Conservation (phyloP, 2,113 vertebrate species). For the Thamnophis sirtalis region DNA sequence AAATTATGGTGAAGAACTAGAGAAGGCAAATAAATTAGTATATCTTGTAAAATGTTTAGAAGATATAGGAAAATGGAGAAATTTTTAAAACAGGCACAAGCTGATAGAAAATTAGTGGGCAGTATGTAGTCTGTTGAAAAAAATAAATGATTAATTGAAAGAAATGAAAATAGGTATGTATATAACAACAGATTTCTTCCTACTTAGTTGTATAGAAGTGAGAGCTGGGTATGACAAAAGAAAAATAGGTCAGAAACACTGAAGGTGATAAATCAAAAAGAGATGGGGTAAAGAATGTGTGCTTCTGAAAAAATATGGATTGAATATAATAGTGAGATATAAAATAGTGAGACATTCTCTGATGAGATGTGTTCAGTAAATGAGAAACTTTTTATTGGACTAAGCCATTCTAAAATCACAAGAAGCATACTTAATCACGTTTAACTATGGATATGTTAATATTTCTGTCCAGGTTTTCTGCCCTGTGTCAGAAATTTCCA, state of each 20-base stretch:
- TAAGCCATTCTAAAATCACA: neutral
- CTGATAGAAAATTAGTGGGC: neutral
- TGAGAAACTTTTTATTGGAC: neutral
- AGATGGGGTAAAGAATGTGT: neutral
- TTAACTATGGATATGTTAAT: neutral
- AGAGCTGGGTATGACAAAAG: neutral
- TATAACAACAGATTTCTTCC: neutral
- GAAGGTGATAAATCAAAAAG: neutral
- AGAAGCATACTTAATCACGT: neutral
- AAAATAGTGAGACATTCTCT: neutral
- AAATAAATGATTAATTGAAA: neutral
- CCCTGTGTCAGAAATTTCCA: neutral
- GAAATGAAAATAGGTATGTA: neutral
- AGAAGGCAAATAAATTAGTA: neutral
- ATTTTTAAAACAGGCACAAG: neutral
- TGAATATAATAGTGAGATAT: neutral
- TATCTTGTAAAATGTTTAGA: neutral
- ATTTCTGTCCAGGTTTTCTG: neutral
- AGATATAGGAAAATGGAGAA: neutral
- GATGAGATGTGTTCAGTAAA: neutral
- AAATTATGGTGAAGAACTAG: neutral
- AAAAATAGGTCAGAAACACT: neutral
- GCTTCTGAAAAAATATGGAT: neutral
- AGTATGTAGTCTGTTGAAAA: neutral
- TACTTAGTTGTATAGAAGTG: neutral